Conservation (phyloP, 2,797 vertebrate species). For the Sebastes trivittatus region DNA sequence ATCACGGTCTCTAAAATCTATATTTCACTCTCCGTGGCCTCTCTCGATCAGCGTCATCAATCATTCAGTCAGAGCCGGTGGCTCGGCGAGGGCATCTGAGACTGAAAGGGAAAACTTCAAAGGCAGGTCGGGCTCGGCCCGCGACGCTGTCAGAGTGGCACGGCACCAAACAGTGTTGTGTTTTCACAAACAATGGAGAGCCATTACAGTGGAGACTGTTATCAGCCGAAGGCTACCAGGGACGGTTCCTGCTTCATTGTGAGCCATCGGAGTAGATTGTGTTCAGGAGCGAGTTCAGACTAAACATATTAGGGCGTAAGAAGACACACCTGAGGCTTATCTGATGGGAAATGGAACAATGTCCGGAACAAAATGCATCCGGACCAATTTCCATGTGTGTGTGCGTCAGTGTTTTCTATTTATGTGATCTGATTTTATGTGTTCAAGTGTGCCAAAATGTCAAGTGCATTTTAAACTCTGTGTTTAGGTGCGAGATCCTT, state of each 20-base stretch:
- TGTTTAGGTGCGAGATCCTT: neutral
- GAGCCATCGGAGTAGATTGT: constrained; percentile 57
- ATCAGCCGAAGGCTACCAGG: constrained; percentile 53
- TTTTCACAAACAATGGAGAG: constrained; percentile 64
- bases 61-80: constrained; percentile 48
- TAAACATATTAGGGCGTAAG: constrained; percentile 87
- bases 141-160: constrained; percentile 30
- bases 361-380: constrained; percentile 66
- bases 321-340: constrained; percentile 91
- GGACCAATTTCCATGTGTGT: constrained; percentile 40
- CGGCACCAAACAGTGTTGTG: constrained; percentile 65
- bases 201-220: constrained; percentile 66
- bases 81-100: constrained; percentile 34
- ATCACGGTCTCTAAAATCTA: neutral
- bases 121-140: constrained; percentile 32
- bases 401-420: constrained; percentile 4
- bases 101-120: constrained; percentile 48
- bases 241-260: constrained; percentile 79
- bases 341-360: constrained; percentile 84
- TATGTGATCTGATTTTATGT: neutral
- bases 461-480: neutral
- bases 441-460: neutral
- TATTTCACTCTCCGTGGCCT: constrained; percentile 10
- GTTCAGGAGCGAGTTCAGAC: constrained; percentile 82
- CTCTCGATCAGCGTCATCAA: constrained; percentile 48